Evolutionary conservation across 2,888 invertebrate genomes (phyloP).

Genomic region (Trissolcus japonicus): DNA sequence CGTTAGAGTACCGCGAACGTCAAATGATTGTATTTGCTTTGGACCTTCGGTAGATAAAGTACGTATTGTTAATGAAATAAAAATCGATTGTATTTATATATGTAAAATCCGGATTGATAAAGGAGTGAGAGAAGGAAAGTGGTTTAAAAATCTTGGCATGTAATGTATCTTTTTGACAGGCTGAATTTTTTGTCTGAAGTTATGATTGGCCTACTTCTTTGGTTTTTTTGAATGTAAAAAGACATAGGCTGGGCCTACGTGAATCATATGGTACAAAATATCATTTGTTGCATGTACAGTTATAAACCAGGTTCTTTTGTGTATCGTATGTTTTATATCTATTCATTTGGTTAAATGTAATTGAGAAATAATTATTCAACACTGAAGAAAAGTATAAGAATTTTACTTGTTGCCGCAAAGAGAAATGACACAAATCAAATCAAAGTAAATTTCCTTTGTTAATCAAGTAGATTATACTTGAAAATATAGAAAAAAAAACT

Average conservation of each 20-base stretch:
- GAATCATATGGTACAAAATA: constrained; percentile 68
- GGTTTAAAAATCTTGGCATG: constrained; percentile 31
- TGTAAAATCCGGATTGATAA: constrained; percentile 19
- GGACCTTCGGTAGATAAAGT: constrained; percentile 30
- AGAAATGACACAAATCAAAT: no score
- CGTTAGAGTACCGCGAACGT: constrained; percentile 26
- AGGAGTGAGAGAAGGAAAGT: neutral
- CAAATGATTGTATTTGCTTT: constrained; percentile 35
- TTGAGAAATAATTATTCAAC: constrained; percentile 64
- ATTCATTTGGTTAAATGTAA: constrained; percentile 71
- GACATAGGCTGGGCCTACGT: constrained; percentile 70
- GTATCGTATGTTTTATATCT: constrained; percentile 74
- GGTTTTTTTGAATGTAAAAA: constrained; percentile 5
- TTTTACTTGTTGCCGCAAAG: no score
- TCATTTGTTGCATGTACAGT: constrained; percentile 69
- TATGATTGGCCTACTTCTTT: constrained; percentile 34
- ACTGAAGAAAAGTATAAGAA: no score
- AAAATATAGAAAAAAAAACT: no score
- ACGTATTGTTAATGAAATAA: constrained; percentile 29
- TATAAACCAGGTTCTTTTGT: constrained; percentile 62
- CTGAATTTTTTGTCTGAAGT: constrained; percentile 9
- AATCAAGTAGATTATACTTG: no score
- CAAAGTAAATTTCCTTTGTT: no score
- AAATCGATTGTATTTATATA: constrained; percentile 45
- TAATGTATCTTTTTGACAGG: constrained; percentile 4